Conservation (phyloP, 2,888 invertebrate species). For the Chironomus tentans region DNA sequence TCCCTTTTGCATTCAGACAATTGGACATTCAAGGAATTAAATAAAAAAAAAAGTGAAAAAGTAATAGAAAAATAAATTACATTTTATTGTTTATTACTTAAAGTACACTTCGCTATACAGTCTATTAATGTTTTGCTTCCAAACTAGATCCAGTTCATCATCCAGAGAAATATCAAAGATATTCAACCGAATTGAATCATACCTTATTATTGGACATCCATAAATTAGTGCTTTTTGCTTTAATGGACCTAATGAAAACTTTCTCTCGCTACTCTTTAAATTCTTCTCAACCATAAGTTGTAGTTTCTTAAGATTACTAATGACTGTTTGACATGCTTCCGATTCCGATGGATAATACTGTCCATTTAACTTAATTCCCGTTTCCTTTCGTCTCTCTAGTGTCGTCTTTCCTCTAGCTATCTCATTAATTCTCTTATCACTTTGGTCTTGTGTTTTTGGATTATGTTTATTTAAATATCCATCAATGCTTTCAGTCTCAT, state of each 20-base stretch:
- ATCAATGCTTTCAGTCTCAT: neutral
- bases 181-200: neutral
- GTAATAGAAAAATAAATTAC: neutral
- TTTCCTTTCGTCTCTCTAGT: neutral
- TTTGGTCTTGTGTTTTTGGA: neutral
- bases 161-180: neutral
- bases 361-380: neutral
- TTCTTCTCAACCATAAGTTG: neutral
- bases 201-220: neutral
- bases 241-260: neutral
- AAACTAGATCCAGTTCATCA: neutral
- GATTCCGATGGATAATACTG: neutral
- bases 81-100: neutral
- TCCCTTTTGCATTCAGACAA: neutral
- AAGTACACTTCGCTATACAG: neutral
- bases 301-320: neutral
- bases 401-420: neutral
- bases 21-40: neutral
- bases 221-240: neutral
- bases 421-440: neutral
- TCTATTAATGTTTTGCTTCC: slow-evolving; percentile 1
- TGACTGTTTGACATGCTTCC: neutral
- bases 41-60: neutral
- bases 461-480: neutral
- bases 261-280: neutral